Conservation (phyloP, 2,113 vertebrate genomes). For the Brachyistius frenatus region DNA sequence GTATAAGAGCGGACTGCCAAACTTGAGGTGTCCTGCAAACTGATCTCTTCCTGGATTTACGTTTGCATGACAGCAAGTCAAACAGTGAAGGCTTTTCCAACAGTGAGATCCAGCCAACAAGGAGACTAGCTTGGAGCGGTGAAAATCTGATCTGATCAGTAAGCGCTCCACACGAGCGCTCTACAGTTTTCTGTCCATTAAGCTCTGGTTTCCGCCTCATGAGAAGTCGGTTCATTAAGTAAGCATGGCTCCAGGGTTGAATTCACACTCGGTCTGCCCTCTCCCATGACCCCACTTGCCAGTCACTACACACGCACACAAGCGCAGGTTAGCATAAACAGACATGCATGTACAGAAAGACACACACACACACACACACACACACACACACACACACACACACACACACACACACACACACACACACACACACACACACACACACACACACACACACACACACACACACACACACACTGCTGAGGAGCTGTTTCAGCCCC, state of each 20-base stretch:
- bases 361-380: not conserved
- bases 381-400: conserved; percentile 12
- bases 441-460: not conserved
- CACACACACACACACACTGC: conserved; percentile 5
- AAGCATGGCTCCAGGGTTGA: conserved; percentile 75
- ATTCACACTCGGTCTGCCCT: conserved; percentile 77
- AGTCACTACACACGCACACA: conserved; percentile 42
- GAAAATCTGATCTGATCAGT: conserved; percentile 43
- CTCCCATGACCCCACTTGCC: conserved; percentile 79
- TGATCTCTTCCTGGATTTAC: conserved; percentile 9
- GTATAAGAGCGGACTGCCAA: not conserved
- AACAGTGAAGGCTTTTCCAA: conserved; percentile 25
- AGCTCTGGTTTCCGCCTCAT: conserved; percentile 64
- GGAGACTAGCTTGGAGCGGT: conserved; percentile 30
- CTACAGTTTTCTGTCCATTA: conserved; percentile 60
- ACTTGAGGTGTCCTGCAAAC: conserved; percentile 4
- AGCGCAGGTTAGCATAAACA: not conserved
- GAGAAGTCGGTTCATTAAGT: conserved; percentile 71
- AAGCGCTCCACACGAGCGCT: conserved; percentile 33
- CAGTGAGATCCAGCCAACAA: not conserved
- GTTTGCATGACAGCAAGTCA: conserved; percentile 4
- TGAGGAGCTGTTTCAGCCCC: conserved; percentile 34
- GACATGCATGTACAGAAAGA: not conserved
- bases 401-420: conserved; percentile 2
- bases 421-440: conserved; percentile 2